Evolutionary conservation across 2,888 invertebrate genomes (phyloP).

Genomic region (Amphipoea lucens): DNA sequence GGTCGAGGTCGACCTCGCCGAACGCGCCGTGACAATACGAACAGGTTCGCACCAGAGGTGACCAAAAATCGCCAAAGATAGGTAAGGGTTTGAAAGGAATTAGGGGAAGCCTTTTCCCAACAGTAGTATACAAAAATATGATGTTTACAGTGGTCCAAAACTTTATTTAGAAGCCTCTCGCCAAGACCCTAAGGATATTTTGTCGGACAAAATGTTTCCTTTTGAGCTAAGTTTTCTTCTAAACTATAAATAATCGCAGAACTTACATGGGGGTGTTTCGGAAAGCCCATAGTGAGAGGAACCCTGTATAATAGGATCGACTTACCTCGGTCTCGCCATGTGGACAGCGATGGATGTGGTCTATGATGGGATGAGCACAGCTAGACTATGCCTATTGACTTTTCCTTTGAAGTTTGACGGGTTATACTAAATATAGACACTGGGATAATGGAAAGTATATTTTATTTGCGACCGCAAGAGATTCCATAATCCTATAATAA

Average conservation of each 20-base stretch:
- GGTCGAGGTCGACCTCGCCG: neutral
- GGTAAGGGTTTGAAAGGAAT: neutral
- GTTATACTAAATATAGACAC: neutral
- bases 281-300: neutral
- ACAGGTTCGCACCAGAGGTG: neutral
- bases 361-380: neutral
- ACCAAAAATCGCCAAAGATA: neutral
- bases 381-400: no score
- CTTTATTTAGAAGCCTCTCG: neutral
- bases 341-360: neutral
- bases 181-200: neutral
- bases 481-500: neutral
- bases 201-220: neutral
- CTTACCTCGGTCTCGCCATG: no score
- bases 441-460: neutral
- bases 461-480: neutral
- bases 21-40: neutral
- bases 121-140: neutral
- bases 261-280: neutral
- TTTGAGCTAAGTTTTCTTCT: neutral
- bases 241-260: neutral
- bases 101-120: neutral
- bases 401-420: neutral
- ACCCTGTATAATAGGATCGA: no score
- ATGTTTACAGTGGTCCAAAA: neutral